These are phyloP conservation scores for Manis pentadactyla DNA, from an alignment of 2,797 vertebrate genomes.

Conservation along the genomic window DNA sequence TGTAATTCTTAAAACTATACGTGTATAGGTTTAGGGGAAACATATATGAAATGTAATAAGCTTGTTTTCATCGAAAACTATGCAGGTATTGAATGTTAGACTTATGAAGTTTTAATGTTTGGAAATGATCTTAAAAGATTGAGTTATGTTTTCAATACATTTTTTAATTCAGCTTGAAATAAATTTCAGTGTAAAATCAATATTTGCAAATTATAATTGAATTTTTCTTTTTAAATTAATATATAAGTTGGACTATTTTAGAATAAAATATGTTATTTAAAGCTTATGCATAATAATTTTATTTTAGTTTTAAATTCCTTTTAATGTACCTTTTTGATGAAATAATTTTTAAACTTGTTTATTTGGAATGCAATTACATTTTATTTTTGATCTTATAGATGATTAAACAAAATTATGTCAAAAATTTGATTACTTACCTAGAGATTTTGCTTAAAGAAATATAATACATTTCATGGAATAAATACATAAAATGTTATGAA, in stretches of 20 bases:
- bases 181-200: background rate
- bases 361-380: background rate
- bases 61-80: background rate
- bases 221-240: background rate
- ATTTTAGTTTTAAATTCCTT: background rate
- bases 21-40: background rate
- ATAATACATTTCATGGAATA: background rate
- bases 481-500: background rate
- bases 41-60: background rate
- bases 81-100: background rate
- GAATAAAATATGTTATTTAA: background rate
- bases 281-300: background rate
- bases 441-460: background rate
- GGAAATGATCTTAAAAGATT: background rate
- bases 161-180: background rate
- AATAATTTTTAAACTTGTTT: background rate
- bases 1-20: background rate
- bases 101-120: background rate
- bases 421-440: background rate
- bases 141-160: slow-evolving; percentile 2
- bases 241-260: background rate
- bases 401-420: background rate
- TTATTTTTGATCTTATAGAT: background rate
- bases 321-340: background rate
- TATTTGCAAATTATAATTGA: background rate